A percentile compares a stretch with the other conserved stretches of the same genome.
phyloP scores from a whole-genome alignment of 2,113 vertebrate genomes.

The Dryoscopus gambensis region DNA sequence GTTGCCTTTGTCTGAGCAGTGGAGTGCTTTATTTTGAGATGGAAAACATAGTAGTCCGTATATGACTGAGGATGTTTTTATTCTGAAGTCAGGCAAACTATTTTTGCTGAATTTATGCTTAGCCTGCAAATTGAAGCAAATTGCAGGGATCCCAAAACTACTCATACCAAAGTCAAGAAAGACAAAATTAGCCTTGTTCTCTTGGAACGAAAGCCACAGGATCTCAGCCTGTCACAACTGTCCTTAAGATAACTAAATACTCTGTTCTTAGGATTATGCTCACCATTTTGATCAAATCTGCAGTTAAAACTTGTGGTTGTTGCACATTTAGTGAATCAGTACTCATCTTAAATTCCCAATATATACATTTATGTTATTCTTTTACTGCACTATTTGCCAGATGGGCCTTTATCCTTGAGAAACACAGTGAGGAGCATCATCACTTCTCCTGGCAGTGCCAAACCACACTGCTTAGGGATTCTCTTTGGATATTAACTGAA shows the following conservation, averaged over 20 bases:
- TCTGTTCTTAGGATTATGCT: background rate
- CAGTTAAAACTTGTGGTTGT: background rate
- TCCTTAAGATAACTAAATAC: background rate
- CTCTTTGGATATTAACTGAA: background rate
- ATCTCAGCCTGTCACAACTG: background rate
- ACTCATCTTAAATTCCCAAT: background rate
- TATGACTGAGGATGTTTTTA: background rate
- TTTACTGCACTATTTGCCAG: background rate
- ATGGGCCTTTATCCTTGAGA: background rate
- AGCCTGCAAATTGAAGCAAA: slow-evolving; percentile 12
- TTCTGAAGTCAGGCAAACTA: background rate
- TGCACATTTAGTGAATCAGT: background rate
- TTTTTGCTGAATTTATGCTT: background rate
- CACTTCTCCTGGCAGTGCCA: background rate
- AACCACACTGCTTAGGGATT: background rate
- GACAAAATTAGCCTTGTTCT: background rate
- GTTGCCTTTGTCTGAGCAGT: background rate
- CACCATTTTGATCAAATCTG: background rate
- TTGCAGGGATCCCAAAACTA: background rate
- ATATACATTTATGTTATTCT: background rate
- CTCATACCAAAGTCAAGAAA: background rate
- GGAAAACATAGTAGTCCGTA: background rate
- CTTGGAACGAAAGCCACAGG: background rate
- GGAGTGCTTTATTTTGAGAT: background rate
- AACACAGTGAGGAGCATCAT: background rate